A percentile compares a stretch with the other conserved stretches of the same genome.
Evolutionary conservation across 2,888 invertebrate species (phyloP).

Genomic region (Aethes cnicana): DNA sequence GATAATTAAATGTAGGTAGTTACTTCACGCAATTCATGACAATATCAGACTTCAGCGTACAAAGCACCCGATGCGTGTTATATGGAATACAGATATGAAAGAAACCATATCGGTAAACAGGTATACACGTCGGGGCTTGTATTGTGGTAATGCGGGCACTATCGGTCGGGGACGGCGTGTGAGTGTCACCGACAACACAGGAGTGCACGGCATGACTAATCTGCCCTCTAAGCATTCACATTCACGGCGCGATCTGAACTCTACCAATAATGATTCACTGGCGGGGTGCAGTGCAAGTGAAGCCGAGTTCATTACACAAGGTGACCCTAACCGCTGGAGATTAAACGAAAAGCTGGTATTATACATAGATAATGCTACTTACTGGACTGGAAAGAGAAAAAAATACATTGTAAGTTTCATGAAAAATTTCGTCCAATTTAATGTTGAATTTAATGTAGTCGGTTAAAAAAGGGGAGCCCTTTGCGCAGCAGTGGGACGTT

Average conservation of each 20-base stretch:
- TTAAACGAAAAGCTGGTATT: too few relatives aligned
- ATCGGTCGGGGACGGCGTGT: constrained; percentile 56
- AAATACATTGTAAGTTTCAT: too few relatives aligned
- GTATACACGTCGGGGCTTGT: constrained; percentile 33
- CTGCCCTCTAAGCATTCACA: constrained; percentile 68
- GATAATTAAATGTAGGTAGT: neutral
- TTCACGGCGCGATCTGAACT: constrained; percentile 55
- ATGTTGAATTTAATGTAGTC: too few relatives aligned
- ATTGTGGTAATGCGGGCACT: constrained; percentile 35
- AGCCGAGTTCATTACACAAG: too few relatives aligned
- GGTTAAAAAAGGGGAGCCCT: too few relatives aligned
- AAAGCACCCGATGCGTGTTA: neutral
- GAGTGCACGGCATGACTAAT: constrained; percentile 69
- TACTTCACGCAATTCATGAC: neutral
- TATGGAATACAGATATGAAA: constrained; percentile 13
- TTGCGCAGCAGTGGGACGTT: too few relatives aligned
- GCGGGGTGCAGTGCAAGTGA: constrained; percentile 17
- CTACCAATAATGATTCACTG: constrained; percentile 56
- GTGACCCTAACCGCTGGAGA: too few relatives aligned
- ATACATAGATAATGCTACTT: too few relatives aligned
- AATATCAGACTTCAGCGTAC: neutral
- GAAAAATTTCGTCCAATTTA: too few relatives aligned
- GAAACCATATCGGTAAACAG: constrained; percentile 17
- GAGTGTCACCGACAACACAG: constrained; percentile 66
- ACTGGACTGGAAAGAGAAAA: too few relatives aligned